Conservation (phyloP, 1,140 invertebrate species). For the Caenorhabditis brenneri region DNA sequence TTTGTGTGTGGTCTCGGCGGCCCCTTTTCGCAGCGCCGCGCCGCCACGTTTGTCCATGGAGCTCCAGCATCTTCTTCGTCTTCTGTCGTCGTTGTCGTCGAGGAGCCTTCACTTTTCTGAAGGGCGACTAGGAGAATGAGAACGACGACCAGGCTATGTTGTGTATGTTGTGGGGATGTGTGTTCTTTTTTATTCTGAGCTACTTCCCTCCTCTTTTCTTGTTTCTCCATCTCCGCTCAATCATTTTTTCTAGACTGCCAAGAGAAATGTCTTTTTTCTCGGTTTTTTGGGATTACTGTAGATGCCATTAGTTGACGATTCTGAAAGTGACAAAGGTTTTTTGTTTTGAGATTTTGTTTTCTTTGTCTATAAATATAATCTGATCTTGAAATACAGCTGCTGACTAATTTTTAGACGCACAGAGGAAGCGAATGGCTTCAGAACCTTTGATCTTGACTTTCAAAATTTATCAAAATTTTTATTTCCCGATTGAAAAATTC, state of each 20-base stretch:
- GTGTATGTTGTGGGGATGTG: slow-evolving; percentile 11
- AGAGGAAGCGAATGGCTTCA: no score
- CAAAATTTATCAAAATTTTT: no score
- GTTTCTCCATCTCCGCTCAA: neutral
- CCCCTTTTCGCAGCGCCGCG: slow-evolving; percentile 3
- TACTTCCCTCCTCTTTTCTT: neutral
- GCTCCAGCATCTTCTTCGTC: slow-evolving; percentile 12
- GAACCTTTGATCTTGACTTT: no score
- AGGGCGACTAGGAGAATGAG: neutral
- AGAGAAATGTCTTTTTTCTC: no score
- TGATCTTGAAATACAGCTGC: no score
- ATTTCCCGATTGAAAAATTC: no score
- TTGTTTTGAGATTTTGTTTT: no score
- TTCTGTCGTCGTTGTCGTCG: neutral
- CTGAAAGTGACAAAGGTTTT: no score
- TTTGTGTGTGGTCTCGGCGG: slow-evolving; percentile 35
- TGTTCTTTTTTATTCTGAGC: neutral
- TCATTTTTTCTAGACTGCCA: neutral
- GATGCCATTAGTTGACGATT: no score
- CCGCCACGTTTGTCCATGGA: neutral
- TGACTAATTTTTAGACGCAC: no score
- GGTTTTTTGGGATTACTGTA: no score
- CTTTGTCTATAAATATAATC: no score
- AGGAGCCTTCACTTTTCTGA: neutral
- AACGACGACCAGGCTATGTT: slow-evolving; percentile 19